phyloP scores from a whole-genome alignment of 2,888 invertebrate species.

The Philereme vetulata region DNA sequence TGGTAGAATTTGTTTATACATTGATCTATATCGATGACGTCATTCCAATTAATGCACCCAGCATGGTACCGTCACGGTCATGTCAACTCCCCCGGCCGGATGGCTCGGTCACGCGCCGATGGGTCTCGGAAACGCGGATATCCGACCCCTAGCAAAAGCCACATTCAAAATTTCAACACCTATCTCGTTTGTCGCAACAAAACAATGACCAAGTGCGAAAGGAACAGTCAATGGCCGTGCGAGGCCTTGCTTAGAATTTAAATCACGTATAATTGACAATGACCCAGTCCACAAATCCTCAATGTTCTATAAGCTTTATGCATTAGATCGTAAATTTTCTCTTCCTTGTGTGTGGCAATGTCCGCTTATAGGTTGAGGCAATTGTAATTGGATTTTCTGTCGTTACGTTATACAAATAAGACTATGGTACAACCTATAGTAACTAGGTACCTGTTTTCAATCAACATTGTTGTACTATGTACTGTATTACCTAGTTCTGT shows the following conservation, averaged over 20 bases:
- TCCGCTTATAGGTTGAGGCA: constrained; percentile 15
- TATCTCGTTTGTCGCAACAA: constrained; percentile 23
- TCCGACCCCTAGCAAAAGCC: constrained; percentile 58
- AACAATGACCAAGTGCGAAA: constrained; percentile 29
- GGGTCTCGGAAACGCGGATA: constrained; percentile 73
- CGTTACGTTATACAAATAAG: constrained; percentile 6
- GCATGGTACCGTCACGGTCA: constrained; percentile 55
- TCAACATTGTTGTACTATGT: not conserved
- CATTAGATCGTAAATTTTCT: constrained; percentile 10
- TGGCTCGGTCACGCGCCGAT: constrained; percentile 72
- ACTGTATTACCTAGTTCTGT: too few species aligned
- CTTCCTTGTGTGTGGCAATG: constrained; percentile 17
- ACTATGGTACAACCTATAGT: too few species aligned
- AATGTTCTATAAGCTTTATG: constrained; percentile 5
- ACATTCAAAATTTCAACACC: constrained; percentile 38
- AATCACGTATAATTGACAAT: constrained; percentile 31
- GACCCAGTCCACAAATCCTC: constrained; percentile 22
- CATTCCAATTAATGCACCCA: constrained; percentile 50
- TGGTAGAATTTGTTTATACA: not conserved
- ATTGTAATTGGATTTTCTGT: constrained; percentile 25
- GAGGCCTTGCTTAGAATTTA: constrained; percentile 23
- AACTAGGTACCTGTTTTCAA: not conserved
- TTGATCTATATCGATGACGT: constrained; percentile 44
- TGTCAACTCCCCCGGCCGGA: constrained; percentile 67
- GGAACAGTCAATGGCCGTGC: constrained; percentile 23